Percentiles rank a stretch among this genome's conserved stretches.
phyloP scores from a whole-genome alignment of 1,140 invertebrate species.

The Euschistus heros region DNA sequence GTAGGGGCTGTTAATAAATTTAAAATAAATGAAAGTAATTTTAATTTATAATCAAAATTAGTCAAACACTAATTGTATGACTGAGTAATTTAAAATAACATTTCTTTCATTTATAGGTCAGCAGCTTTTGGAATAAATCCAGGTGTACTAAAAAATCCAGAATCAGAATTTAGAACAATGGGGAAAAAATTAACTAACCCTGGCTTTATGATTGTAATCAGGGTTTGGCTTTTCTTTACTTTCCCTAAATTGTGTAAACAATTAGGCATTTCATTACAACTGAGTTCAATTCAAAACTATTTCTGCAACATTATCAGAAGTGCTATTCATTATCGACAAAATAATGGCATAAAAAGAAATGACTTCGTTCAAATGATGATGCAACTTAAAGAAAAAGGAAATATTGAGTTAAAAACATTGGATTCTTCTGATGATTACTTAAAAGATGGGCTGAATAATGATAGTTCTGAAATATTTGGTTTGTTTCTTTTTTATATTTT shows the following conservation, averaged over 20 bases:
- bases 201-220: background rate
- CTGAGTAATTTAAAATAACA: no score
- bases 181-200: constrained; percentile 34
- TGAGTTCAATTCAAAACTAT: constrained; percentile 21
- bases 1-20: no score
- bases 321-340: constrained; percentile 27
- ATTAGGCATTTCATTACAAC: constrained; percentile 7
- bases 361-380: constrained; percentile 33
- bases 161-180: constrained; percentile 37
- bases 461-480: background rate
- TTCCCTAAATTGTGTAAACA: constrained; percentile 22
- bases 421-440: constrained; percentile 20
- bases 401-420: no score
- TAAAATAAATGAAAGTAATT: no score
- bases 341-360: constrained; percentile 23
- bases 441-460: background rate
- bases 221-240: background rate
- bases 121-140: constrained; percentile 49
- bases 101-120: no score
- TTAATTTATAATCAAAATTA: no score
- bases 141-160: constrained; percentile 41
- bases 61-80: no score
- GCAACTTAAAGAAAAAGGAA: no score
- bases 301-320: constrained; percentile 27
- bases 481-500: background rate